These are phyloP conservation scores for Eupsittula cactorum DNA, from an alignment of 2,113 vertebrate genomes.

Conservation along the genomic window DNA sequence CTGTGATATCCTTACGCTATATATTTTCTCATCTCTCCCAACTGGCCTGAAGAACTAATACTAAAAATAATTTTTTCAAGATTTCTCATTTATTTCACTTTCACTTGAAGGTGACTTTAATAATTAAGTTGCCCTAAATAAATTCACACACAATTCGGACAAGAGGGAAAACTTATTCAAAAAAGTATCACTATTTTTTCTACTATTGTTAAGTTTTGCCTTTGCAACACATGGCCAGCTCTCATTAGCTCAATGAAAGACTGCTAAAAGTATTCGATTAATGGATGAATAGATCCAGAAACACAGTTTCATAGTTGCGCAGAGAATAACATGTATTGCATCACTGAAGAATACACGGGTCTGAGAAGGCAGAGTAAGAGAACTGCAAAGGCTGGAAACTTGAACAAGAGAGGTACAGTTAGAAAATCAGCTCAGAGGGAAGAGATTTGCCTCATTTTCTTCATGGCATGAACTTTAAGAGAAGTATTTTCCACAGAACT, in stretches of 20 bases:
- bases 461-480: background rate
- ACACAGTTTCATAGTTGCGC: background rate
- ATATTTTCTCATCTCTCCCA: background rate
- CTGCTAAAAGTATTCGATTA: background rate
- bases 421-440: background rate
- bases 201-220: background rate
- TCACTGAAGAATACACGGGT: background rate
- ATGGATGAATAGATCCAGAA: background rate
- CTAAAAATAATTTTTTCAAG: background rate
- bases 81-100: conserved; percentile 2
- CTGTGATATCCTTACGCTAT: background rate
- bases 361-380: background rate
- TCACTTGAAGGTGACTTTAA: background rate
- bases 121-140: background rate
- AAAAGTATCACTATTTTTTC: background rate
- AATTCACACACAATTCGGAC: background rate
- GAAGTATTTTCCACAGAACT: background rate
- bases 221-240: background rate
- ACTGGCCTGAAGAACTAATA: background rate
- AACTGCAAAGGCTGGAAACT: background rate
- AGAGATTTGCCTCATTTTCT: background rate
- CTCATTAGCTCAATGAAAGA: background rate
- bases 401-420: background rate
- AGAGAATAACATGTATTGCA: background rate
- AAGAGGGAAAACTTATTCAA: background rate